These are phyloP conservation scores for Etheostoma cragini DNA, from an alignment of 2,113 vertebrate genomes.

Conservation along the genomic window DNA sequence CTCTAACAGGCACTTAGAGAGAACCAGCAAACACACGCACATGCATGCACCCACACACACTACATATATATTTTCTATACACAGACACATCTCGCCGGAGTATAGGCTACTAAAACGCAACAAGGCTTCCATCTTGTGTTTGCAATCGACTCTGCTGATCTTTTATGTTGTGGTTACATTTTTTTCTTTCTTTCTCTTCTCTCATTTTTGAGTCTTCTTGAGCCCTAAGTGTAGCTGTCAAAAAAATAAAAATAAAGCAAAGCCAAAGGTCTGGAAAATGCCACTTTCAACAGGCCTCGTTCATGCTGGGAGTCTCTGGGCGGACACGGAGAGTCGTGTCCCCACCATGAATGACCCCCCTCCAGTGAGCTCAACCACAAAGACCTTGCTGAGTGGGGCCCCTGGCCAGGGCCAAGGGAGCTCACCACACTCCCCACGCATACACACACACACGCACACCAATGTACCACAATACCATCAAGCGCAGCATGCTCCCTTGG, in stretches of 20 bases:
- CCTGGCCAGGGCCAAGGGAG: conserved; percentile 60
- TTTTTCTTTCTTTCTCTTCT: conserved; percentile 25
- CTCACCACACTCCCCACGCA: conserved; percentile 58
- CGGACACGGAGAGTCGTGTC: conserved; percentile 53
- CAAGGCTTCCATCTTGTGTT: conserved; percentile 74
- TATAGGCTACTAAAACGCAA: conserved; percentile 59
- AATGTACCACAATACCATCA: conserved; percentile 75
- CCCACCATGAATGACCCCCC: conserved; percentile 71
- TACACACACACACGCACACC: conserved; percentile 47
- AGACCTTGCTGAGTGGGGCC: conserved; percentile 71
- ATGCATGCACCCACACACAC: conserved; percentile 44
- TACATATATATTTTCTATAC: conserved; percentile 61
- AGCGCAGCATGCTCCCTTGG: conserved; percentile 66
- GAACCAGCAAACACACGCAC: conserved; percentile 84
- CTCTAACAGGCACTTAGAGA: conserved; percentile 97
- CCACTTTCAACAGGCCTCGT: conserved; percentile 60
- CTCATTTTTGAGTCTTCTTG: conserved; percentile 12
- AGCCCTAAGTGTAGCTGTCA: conserved; percentile 6
- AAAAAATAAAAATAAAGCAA: conserved; percentile 14
- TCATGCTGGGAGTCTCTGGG: conserved; percentile 52
- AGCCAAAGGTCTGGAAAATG: conserved; percentile 51
- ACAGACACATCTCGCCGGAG: conserved; percentile 82
- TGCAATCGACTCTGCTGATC: conserved; percentile 43
- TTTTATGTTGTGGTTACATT: conserved; percentile 51
- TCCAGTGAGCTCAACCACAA: conserved; percentile 74